phyloP scores from a whole-genome alignment of 2,113 vertebrate species.

The Gymnocephalus cernua region DNA sequence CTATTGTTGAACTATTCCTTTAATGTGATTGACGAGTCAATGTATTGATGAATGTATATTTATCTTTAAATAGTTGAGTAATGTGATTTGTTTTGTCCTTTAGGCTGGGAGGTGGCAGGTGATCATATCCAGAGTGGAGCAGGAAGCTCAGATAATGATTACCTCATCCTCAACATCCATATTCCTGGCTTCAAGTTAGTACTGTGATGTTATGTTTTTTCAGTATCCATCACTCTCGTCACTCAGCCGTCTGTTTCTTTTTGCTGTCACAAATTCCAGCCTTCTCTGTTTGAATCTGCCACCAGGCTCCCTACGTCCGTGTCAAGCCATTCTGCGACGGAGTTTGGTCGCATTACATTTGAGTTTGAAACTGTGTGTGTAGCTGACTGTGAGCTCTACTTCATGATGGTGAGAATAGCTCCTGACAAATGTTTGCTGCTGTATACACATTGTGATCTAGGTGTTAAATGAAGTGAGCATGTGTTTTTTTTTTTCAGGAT shows the following conservation, averaged over 20 bases:
- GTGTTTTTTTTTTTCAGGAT: slow-evolving; percentile 84
- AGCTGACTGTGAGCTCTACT: slow-evolving; percentile 95
- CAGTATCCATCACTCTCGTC: neutral
- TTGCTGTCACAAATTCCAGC: neutral
- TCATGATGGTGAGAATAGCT: slow-evolving; percentile 92
- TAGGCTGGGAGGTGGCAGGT: slow-evolving; percentile 97
- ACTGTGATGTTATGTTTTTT: neutral
- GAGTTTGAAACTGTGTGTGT: slow-evolving; percentile 94
- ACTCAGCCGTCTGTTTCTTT: neutral
- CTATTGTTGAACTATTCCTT: neutral
- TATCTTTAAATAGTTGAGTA: neutral
- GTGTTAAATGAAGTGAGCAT: neutral
- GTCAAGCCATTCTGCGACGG: slow-evolving; percentile 87
- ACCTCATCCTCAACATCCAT: slow-evolving; percentile 95
- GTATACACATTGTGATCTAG: neutral
- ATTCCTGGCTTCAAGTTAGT: slow-evolving; percentile 96
- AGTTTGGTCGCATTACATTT: slow-evolving; percentile 94
- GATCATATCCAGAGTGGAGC: slow-evolving; percentile 93
- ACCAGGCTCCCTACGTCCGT: slow-evolving; percentile 91
- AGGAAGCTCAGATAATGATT: slow-evolving; percentile 96
- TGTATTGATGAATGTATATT: neutral
- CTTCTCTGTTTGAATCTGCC: neutral
- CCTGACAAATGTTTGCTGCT: neutral
- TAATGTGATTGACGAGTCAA: neutral
- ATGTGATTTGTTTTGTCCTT: neutral